These are phyloP conservation scores for Oscheius sp. DNA, from an alignment of 2,888 invertebrate genomes.

Conservation along the genomic window DNA sequence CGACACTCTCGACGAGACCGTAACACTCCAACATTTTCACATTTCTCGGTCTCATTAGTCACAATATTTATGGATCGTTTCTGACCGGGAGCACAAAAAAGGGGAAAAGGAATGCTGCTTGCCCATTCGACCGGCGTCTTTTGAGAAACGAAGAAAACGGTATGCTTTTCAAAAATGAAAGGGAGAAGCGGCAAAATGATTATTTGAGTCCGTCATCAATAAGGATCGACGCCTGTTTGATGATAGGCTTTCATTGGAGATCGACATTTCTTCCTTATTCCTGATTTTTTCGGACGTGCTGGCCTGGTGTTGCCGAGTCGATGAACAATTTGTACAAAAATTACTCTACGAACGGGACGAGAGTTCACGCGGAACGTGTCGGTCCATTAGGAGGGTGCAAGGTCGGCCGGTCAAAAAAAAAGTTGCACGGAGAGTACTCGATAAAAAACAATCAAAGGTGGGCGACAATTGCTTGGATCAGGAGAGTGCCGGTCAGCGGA, in stretches of 20 bases:
- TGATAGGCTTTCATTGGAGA: too few species aligned
- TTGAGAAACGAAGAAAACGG: background rate
- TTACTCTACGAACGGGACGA: slow-evolving; percentile 3
- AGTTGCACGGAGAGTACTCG: slow-evolving; percentile 25
- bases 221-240: too few species aligned
- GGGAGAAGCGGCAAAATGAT: background rate
- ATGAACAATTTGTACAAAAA: too few species aligned
- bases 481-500: slow-evolving; percentile 32
- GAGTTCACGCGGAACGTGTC: background rate
- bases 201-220: background rate
- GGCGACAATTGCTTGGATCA: slow-evolving; percentile 19
- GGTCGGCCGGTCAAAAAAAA: slow-evolving; percentile 6
- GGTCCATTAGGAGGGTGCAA: slow-evolving; percentile 13
- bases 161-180: background rate
- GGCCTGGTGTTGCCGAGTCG: too few species aligned
- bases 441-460: slow-evolving; percentile 21
- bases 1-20: background rate
- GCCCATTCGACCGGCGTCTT: too few species aligned
- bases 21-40: too few species aligned
- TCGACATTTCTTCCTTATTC: too few species aligned
- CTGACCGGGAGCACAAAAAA: background rate
- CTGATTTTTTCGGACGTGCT: background rate
- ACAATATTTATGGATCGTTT: background rate
- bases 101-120: background rate
- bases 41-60: background rate